A percentile compares a stretch with the other conserved stretches of the same genome.
Conservation (phyloP, 2,797 vertebrate species). For the Mus caroli region DNA sequence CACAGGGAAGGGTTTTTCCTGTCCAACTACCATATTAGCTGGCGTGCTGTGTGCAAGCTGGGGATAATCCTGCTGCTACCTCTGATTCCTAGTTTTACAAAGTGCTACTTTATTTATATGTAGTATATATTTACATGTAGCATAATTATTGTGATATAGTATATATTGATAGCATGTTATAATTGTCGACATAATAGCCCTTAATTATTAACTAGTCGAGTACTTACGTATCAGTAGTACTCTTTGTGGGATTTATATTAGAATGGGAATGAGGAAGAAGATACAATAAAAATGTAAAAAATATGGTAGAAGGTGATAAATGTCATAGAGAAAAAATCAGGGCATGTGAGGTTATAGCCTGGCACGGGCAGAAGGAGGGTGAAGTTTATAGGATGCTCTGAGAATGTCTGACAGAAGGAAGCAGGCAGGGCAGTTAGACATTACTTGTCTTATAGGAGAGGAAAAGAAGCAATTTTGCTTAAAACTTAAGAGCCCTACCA, state of each 20-base stretch:
- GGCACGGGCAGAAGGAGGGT: neutral
- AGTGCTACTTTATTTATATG: neutral
- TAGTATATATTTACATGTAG: neutral
- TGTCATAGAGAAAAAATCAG: neutral
- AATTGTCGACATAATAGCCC: neutral
- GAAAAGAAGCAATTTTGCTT: neutral
- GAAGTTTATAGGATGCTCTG: neutral
- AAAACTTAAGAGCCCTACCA: neutral
- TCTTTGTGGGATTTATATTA: constrained; percentile 15
- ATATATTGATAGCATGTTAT: neutral
- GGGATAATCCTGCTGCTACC: neutral
- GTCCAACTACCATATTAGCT: neutral
- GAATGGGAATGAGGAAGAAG: neutral
- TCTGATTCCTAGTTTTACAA: neutral
- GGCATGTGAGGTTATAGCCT: neutral
- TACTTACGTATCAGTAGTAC: neutral
- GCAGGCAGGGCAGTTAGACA: neutral
- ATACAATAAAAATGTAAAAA: neutral
- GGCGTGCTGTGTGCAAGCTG: neutral
- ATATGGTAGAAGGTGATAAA: neutral
- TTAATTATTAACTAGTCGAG: neutral
- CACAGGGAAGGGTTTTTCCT: neutral
- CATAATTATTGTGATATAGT: neutral
- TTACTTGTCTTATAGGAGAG: neutral
- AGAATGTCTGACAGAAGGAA: neutral